Conservation (phyloP, 1,140 invertebrate genomes). For the Aphidius ervi region DNA sequence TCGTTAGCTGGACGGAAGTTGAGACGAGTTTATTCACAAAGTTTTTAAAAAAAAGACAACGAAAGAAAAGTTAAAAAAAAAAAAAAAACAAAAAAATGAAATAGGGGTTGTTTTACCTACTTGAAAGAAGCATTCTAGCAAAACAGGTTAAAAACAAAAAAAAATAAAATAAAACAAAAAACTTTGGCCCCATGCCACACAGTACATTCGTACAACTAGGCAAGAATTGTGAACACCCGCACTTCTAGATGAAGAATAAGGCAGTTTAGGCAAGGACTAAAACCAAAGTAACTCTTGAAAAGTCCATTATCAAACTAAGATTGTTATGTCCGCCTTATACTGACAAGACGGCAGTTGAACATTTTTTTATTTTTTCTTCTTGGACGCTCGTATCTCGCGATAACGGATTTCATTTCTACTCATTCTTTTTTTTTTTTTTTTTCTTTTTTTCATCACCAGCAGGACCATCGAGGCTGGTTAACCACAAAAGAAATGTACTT, state of each 20-base stretch:
- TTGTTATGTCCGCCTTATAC: slow-evolving; percentile 15
- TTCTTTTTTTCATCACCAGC: slow-evolving; percentile 2
- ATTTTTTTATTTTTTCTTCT: slow-evolving; percentile 6
- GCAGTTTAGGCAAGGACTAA: background rate
- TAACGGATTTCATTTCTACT: background rate
- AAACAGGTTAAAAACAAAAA: background rate
- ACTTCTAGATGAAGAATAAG: too few species aligned
- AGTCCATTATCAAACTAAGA: slow-evolving; percentile 19
- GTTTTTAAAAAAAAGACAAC: too few species aligned
- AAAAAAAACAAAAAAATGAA: background rate
- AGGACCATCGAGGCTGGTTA: slow-evolving; percentile 8
- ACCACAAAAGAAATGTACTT: slow-evolving; percentile 12
- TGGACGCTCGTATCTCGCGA: slow-evolving; percentile 7
- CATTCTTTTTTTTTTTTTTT: too few species aligned
- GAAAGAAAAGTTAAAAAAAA: too few species aligned
- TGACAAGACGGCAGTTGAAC: background rate
- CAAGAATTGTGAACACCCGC: slow-evolving; percentile 8
- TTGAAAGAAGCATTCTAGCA: background rate
- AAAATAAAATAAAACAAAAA: background rate
- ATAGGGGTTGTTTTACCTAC: background rate
- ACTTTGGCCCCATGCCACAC: slow-evolving; percentile 16
- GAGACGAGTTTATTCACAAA: too few species aligned
- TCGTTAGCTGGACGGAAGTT: too few species aligned
- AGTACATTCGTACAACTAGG: background rate
- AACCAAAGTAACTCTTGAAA: slow-evolving; percentile 11